These are phyloP conservation scores for Elymnias hypermnestra DNA, from an alignment of 1,140 invertebrate species.

Conservation along the genomic window DNA sequence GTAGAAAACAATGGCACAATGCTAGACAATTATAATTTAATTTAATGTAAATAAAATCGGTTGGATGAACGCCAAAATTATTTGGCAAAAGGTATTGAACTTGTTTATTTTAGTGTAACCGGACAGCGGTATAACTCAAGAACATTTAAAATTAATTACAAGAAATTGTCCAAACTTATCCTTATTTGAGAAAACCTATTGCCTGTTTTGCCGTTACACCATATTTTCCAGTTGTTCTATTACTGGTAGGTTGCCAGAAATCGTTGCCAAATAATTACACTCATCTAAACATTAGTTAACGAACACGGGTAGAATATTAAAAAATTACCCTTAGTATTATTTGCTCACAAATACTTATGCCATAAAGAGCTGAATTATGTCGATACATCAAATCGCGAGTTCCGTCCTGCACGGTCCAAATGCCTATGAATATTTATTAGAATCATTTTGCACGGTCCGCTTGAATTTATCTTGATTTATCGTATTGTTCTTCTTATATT, in stretches of 20 bases:
- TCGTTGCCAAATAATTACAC: slow-evolving; percentile 55
- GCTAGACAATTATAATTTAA: slow-evolving; percentile 1
- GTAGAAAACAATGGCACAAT: slow-evolving; percentile 5
- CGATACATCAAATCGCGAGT: slow-evolving; percentile 9
- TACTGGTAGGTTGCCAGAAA: slow-evolving; percentile 46
- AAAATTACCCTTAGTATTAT: slow-evolving; percentile 9
- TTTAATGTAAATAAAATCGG: slow-evolving; percentile 21
- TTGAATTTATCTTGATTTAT: slow-evolving; percentile 30
- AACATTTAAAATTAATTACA: slow-evolving; percentile 5
- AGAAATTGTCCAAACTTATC: slow-evolving; percentile 1
- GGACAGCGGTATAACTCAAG: slow-evolving; percentile 10
- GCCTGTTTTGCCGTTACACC: slow-evolving; percentile 6
- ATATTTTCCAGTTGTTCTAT: slow-evolving; percentile 21
- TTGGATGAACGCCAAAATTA: slow-evolving; percentile 24
- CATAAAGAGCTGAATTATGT: background rate
- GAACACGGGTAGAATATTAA: slow-evolving; percentile 16
- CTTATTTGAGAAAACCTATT: slow-evolving; percentile 7
- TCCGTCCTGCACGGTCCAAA: background rate
- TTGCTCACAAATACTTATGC: background rate
- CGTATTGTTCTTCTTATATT: slow-evolving; percentile 24
- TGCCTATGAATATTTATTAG: slow-evolving; percentile 10
- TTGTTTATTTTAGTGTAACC: slow-evolving; percentile 15
- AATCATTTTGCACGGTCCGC: slow-evolving; percentile 5
- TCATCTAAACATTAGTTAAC: slow-evolving; percentile 36
- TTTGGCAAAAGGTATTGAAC: slow-evolving; percentile 32